Evolutionary conservation across 2,888 invertebrate genomes (phyloP), one percentile per base, ranked within the genome.

Genomic region (Ichneumon xanthorius): DNA sequence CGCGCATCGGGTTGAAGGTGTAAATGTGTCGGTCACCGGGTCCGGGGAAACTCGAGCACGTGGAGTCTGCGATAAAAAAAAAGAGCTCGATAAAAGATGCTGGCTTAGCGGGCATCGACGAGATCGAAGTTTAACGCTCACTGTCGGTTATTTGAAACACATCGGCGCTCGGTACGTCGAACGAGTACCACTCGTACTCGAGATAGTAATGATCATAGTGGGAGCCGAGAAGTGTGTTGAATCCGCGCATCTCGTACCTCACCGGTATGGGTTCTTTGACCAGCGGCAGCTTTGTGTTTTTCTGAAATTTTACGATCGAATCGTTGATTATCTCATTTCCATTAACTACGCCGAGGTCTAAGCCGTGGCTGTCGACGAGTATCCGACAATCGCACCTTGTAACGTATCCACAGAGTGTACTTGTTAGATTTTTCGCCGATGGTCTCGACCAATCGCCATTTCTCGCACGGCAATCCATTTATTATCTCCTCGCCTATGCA

Each of bases 161-260:
- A 48, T 95, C 95, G 65, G 96, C 95, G 84, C 96, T 96, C 58
- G 97, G 97, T 55, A 95, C 95, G 48, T 96, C 96, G 7, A 96
- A 95, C 61, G 93, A 93, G 87, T 94, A 95, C 91, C 93, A 94
- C 48, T 96, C 96, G 91, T 99, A 99, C 65, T 97, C 96, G 70
- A 99, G 93, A 92, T 97, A 97, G 92, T 99, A 99, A 93, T 99
- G 98, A 94, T 99, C 99, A 92, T 97, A 99, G 94, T 99, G 99
- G 0, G 99, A 99, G 0, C 99, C 99, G n/a, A 99, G 95, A 0
- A 99, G 95, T 0, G 97, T 96, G 93, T 99, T 99, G 94, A 96
- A 99, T 0, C 99, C 99, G 91, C 96, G 96, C 99, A 99, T 99
- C 94, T 99, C 98, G 93, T 99, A 99, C 86, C 95, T 95, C 82